Conservation (phyloP, 2,797 vertebrate genomes). For the Miichthys miiuy region DNA sequence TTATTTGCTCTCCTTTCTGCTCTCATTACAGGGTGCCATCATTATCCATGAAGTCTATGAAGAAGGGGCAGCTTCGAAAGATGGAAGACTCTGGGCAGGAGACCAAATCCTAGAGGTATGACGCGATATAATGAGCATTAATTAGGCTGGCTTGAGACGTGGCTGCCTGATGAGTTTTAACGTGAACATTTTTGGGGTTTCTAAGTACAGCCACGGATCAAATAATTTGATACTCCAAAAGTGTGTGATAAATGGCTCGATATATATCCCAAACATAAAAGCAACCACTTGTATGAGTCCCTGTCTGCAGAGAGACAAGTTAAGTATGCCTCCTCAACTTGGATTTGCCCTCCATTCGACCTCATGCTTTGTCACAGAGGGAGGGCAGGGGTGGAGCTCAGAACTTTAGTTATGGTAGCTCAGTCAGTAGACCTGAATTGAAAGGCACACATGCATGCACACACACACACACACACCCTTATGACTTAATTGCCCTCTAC, state of each 20-base stretch:
- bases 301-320: conserved; percentile 31
- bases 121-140: conserved; percentile 31
- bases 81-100: conserved; percentile 97
- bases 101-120: conserved; percentile 97
- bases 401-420: conserved; percentile 64
- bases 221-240: background rate
- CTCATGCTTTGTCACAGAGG: conserved; percentile 64
- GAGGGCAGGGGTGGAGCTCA: conserved; percentile 61
- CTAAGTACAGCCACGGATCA: conserved; percentile 14
- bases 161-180: conserved; percentile 24
- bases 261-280: background rate
- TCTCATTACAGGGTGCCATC: conserved; percentile 89
- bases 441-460: conserved; percentile 38
- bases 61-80: conserved; percentile 97
- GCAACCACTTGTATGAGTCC: background rate
- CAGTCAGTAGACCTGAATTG: conserved; percentile 52
- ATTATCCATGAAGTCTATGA: conserved; percentile 99
- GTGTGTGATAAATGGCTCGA: background rate
- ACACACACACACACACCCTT: conserved; percentile 23
- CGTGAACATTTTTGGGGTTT: conserved; percentile 33
- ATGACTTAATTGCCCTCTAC: conserved; percentile 70
- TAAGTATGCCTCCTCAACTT: conserved; percentile 56
- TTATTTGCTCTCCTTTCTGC: background rate
- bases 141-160: conserved; percentile 22
- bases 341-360: conserved; percentile 68